Percentiles rank a stretch among this genome's conserved stretches.
These are phyloP conservation scores for Gymnodraco acuticeps DNA, from an alignment of 2,797 vertebrate species.

Conservation along the genomic window DNA sequence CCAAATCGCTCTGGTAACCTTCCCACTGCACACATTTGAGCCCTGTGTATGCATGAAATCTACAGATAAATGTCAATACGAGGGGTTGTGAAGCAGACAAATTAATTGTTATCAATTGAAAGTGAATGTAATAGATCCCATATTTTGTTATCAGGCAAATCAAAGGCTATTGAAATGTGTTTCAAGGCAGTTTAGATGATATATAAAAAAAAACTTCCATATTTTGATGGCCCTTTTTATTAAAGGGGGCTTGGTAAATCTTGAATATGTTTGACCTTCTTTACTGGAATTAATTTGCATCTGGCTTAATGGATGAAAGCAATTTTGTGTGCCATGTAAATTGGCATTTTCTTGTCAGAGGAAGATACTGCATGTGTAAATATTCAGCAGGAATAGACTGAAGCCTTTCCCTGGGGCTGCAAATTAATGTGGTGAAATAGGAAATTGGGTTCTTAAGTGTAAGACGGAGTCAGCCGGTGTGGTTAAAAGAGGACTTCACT, in stretches of 20 bases:
- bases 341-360: slow-evolving; percentile 60
- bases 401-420: slow-evolving; percentile 47
- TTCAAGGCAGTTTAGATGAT: slow-evolving; percentile 12
- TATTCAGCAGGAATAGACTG: slow-evolving; percentile 62
- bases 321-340: slow-evolving; percentile 59
- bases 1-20: slow-evolving; percentile 73
- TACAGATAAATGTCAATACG: slow-evolving; percentile 30
- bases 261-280: slow-evolving; percentile 76
- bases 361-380: slow-evolving; percentile 61
- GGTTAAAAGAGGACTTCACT: slow-evolving; percentile 36
- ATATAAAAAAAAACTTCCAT: slow-evolving; percentile 44
- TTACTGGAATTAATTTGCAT: slow-evolving; percentile 74
- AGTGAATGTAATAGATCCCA: slow-evolving; percentile 17
- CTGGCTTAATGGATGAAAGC: slow-evolving; percentile 68
- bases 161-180: slow-evolving; percentile 17
- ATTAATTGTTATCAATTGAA: slow-evolving; percentile 37
- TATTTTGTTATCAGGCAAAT: slow-evolving; percentile 37
- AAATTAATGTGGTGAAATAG: slow-evolving; percentile 54
- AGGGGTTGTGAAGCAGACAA: neutral
- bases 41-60: slow-evolving; percentile 10
- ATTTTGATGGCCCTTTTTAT: slow-evolving; percentile 48
- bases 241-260: slow-evolving; percentile 49
- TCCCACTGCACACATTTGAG: slow-evolving; percentile 60
- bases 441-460: slow-evolving; percentile 37
- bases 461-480: slow-evolving; percentile 19